Evolutionary conservation across 2,888 invertebrate species (phyloP).

Genomic region (Hyppa rectilinea): DNA sequence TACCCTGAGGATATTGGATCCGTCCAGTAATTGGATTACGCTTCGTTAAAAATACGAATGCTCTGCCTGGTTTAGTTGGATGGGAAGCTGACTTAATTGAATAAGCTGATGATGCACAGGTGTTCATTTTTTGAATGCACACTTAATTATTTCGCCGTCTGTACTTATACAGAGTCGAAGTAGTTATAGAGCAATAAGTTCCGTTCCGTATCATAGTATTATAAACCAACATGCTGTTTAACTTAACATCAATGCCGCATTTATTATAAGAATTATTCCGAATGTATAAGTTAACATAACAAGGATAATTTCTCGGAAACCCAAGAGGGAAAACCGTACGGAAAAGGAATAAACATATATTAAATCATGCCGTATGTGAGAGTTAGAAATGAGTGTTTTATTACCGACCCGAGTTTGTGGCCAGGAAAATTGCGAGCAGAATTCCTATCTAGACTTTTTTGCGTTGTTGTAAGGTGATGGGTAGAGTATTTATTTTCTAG

Average conservation of each 20-base stretch:
- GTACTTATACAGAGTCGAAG: not conserved
- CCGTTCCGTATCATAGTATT: not conserved
- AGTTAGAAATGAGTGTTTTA: constrained; percentile 70
- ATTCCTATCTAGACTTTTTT: not conserved
- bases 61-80: not conserved
- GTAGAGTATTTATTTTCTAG: not conserved
- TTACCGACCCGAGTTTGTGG: constrained; percentile 60
- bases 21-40: constrained; percentile 32
- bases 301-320: constrained; percentile 45
- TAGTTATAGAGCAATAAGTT: too few relatives aligned
- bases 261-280: constrained; percentile 20
- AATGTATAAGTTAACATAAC: constrained; percentile 43
- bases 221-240: not conserved
- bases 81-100: not conserved
- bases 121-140: not conserved
- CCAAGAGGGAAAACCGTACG: constrained; percentile 27
- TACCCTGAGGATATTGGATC: constrained; percentile 16
- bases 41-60: constrained; percentile 13
- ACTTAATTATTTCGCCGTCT: not conserved
- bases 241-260: not conserved
- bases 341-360: constrained; percentile 70
- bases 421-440: constrained; percentile 42
- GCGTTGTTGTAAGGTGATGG: not conserved
- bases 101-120: not conserved
- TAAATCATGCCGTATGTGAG: constrained; percentile 68